Percentiles rank a stretch among this genome's conserved stretches.
These are phyloP conservation scores for Prosopocoilus inquinatus DNA, from an alignment of 2,888 invertebrate species.

Conservation along the genomic window DNA sequence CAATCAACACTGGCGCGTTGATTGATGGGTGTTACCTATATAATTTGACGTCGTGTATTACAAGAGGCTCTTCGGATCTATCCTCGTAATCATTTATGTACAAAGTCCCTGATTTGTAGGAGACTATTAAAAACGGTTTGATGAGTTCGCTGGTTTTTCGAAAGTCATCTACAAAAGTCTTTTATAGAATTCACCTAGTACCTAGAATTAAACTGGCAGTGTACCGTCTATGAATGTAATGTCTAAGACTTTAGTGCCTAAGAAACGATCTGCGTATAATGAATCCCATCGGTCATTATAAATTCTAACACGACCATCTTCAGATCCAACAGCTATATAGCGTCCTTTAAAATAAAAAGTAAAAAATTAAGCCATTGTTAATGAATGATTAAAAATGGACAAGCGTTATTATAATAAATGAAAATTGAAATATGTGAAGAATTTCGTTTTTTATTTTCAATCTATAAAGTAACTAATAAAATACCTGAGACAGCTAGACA, in stretches of 20 bases:
- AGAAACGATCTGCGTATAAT: slow-evolving; percentile 37
- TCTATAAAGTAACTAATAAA: background rate
- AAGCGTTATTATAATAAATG: too few relatives aligned
- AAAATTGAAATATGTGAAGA: too few relatives aligned
- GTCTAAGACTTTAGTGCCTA: slow-evolving; percentile 41
- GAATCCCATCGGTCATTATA: slow-evolving; percentile 40
- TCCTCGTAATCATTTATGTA: slow-evolving; percentile 27
- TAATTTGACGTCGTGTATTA: slow-evolving; percentile 38
- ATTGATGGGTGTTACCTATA: slow-evolving; percentile 32
- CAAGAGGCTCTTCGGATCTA: slow-evolving; percentile 22
- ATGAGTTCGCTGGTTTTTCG: slow-evolving; percentile 10
- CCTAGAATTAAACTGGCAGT: background rate
- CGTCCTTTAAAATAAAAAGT: slow-evolving; percentile 30
- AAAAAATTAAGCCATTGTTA: too few relatives aligned
- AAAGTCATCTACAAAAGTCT: slow-evolving; percentile 23
- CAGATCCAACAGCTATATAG: slow-evolving; percentile 45
- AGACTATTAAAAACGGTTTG: slow-evolving; percentile 23
- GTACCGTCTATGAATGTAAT: slow-evolving; percentile 40
- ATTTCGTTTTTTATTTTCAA: background rate
- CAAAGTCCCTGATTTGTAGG: slow-evolving; percentile 27
- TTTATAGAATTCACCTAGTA: background rate
- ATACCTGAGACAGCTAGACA: slow-evolving; percentile 43
- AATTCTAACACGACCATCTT: slow-evolving; percentile 44
- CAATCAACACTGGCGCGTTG: too few relatives aligned
- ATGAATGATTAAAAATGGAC: too few relatives aligned